Evolutionary conservation across 1,140 invertebrate genomes (phyloP).

Genomic region (Pogonomyrmex californicus): DNA sequence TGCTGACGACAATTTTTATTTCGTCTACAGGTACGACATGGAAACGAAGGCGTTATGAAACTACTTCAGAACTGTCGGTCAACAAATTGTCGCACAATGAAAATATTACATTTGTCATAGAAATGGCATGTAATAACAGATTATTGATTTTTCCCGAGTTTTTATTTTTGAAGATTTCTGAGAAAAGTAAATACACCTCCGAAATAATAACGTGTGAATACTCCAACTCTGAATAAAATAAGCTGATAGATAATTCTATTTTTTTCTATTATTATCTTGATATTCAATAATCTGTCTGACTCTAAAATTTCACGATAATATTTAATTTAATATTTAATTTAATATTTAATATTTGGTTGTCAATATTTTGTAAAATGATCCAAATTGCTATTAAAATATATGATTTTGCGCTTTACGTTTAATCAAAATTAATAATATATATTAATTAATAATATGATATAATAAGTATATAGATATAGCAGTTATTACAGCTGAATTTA

Average conservation of each 20-base stretch:
- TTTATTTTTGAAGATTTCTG: conserved; percentile 32
- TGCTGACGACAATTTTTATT: not conserved
- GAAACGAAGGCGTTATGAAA: conserved; percentile 1
- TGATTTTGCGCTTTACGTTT: not conserved
- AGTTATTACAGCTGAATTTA: not conserved
- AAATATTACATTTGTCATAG: conserved; percentile 18
- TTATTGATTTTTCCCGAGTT: conserved; percentile 22
- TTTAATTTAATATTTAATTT: conserved; percentile 16
- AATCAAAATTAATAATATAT: not conserved
- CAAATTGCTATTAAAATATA: not conserved
- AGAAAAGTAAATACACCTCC: not conserved
- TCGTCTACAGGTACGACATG: not conserved
- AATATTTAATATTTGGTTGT: not conserved
- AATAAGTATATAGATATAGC: not conserved
- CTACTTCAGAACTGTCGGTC: not conserved
- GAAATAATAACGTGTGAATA: not conserved
- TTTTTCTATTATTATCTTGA: not conserved
- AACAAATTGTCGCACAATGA: not conserved
- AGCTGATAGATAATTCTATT: not conserved
- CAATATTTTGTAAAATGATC: not conserved
- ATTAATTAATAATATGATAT: no score
- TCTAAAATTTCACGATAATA: not conserved
- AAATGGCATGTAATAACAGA: conserved; percentile 18
- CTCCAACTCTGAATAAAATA: not conserved
- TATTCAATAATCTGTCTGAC: not conserved